A percentile compares a stretch with the other conserved stretches of the same genome.
Conservation (phyloP, 1,140 invertebrate species). For the Brachystomella parvula region DNA sequence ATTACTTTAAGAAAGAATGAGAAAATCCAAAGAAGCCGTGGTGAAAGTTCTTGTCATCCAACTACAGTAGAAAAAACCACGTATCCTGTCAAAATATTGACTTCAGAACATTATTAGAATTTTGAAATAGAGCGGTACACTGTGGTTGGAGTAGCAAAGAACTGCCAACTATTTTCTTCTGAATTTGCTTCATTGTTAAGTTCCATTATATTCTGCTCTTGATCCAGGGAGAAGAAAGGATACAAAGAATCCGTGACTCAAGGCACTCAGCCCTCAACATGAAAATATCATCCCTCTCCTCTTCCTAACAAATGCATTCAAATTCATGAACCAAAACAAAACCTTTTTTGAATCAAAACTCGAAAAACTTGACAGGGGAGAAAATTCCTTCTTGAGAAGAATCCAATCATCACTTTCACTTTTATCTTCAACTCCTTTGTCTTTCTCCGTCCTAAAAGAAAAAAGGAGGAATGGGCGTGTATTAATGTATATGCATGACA, state of each 20-base stretch:
- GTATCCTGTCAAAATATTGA: background rate
- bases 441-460: background rate
- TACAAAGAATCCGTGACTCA: background rate
- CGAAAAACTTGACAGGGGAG: background rate
- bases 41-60: too few relatives aligned
- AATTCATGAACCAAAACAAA: constrained; percentile 5
- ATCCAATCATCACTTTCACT: constrained; percentile 10
- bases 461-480: background rate
- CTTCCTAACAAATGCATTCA: background rate
- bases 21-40: too few relatives aligned
- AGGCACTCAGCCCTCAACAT: constrained; percentile 1
- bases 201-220: background rate
- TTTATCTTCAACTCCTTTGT: background rate
- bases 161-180: too few relatives aligned
- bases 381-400: constrained; percentile 5
- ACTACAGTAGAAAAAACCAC: too few relatives aligned
- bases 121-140: too few relatives aligned
- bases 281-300: background rate
- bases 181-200: background rate
- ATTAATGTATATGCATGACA: too few relatives aligned
- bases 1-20: too few relatives aligned
- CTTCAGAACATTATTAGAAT: background rate
- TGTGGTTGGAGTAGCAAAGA: too few relatives aligned
- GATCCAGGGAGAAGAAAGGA: background rate
- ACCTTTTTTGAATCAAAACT: background rate